Percentiles rank a stretch among this genome's conserved stretches.
Evolutionary conservation across 1,140 invertebrate species (phyloP).

Genomic region (Neuroterus valhalla): DNA sequence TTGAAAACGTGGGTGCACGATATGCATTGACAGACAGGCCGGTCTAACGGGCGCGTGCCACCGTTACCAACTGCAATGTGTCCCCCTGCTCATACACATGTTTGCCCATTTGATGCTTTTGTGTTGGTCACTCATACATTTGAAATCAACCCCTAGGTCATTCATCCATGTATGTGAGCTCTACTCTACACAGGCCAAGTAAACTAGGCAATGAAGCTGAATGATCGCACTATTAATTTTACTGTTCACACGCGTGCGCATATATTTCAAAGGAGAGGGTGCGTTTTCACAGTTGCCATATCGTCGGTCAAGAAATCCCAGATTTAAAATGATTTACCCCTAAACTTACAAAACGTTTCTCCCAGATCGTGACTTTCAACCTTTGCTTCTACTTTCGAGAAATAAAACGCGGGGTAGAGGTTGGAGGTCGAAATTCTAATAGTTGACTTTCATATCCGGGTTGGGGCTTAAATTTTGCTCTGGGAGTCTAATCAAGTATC

Average conservation of each 20-base stretch:
- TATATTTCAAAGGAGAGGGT: background rate
- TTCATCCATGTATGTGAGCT: background rate
- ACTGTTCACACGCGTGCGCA: background rate
- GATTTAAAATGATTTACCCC: background rate
- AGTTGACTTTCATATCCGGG: too few relatives aligned
- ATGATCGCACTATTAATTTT: slow-evolving; percentile 26
- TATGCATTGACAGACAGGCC: background rate
- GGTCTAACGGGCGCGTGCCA: slow-evolving; percentile 27
- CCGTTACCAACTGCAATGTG: slow-evolving; percentile 28
- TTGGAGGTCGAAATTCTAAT: too few relatives aligned
- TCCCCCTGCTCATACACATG: slow-evolving; percentile 21
- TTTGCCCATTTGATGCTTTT: slow-evolving; percentile 21
- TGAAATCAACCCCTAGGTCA: slow-evolving; percentile 12
- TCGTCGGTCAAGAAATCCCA: background rate
- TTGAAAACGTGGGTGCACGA: slow-evolving; percentile 2
- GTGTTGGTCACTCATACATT: background rate
- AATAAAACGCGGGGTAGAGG: too few relatives aligned
- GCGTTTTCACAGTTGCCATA: background rate
- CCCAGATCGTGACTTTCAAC: background rate
- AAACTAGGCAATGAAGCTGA: slow-evolving; percentile 25
- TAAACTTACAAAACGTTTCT: background rate
- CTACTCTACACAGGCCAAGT: background rate
- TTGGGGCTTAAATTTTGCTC: too few relatives aligned
- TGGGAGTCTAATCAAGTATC: too few relatives aligned
- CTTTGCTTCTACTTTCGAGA: too few relatives aligned